Percentiles rank a stretch among this genome's conserved stretches.
Evolutionary conservation across 2,888 invertebrate species (phyloP).

Genomic region (Ferdinandea cuprea): DNA sequence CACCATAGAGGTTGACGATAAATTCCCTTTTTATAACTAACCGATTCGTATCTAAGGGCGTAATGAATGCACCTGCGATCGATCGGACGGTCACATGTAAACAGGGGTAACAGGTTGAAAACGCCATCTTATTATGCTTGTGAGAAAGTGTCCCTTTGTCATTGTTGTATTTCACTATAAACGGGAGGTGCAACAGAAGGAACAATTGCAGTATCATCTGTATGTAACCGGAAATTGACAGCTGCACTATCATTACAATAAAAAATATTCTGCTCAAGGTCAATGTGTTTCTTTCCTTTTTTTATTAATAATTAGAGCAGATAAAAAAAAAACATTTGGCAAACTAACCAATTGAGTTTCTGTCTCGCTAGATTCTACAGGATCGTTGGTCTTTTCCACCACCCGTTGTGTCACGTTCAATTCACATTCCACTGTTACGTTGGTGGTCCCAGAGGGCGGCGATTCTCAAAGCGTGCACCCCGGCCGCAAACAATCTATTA

Average conservation of each 20-base stretch:
- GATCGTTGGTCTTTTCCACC: constrained; percentile 22
- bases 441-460: constrained; percentile 69
- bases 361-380: background rate
- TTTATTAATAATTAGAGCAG: constrained; percentile 20
- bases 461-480: constrained; percentile 68
- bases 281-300: constrained; percentile 3
- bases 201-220: no score
- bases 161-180: constrained; percentile 30
- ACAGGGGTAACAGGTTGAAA: constrained; percentile 61
- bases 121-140: constrained; percentile 53
- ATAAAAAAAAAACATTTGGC: constrained; percentile 18
- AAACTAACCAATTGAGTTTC: constrained; percentile 13
- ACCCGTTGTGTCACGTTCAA: constrained; percentile 60
- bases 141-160: constrained; percentile 24
- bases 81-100: constrained; percentile 29
- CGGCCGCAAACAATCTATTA: constrained; percentile 73
- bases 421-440: constrained; percentile 45
- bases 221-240: constrained; percentile 16
- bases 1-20: constrained; percentile 63
- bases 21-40: constrained; percentile 67
- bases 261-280: constrained; percentile 25
- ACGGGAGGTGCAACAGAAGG: background rate
- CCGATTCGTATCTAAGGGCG: constrained; percentile 68
- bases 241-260: background rate
- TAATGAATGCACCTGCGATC: constrained; percentile 69